Percentiles rank a stretch among this genome's conserved stretches.
Evolutionary conservation across 2,797 vertebrate genomes (phyloP).

Genomic region (Acanthurus tractus): DNA sequence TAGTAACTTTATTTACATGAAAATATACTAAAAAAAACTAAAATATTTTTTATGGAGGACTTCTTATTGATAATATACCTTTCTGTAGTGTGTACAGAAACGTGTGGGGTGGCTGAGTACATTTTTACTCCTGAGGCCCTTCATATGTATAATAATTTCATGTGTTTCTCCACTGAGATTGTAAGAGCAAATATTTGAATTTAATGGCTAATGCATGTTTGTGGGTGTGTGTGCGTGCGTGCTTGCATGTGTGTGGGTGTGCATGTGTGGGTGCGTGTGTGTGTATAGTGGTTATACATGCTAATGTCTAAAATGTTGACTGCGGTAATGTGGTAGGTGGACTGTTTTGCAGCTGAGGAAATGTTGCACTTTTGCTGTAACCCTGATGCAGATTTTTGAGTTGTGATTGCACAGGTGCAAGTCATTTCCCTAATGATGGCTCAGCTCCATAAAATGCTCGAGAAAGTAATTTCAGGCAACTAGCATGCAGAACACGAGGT

Average conservation of each 20-base stretch:
- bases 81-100: slow-evolving; percentile 7
- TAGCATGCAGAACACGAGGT: neutral
- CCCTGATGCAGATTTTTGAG: slow-evolving; percentile 25
- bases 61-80: slow-evolving; percentile 23
- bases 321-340: neutral
- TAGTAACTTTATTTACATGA: neutral
- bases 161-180: slow-evolving; percentile 23
- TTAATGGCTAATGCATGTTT: neutral
- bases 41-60: neutral
- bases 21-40: neutral
- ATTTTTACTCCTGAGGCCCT: slow-evolving; percentile 13
- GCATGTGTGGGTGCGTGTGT: too few relatives aligned
- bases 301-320: neutral
- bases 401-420: slow-evolving; percentile 2
- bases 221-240: too few relatives aligned
- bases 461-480: slow-evolving; percentile 12
- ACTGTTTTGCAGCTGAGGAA: slow-evolving; percentile 1
- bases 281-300: neutral
- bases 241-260: too few relatives aligned
- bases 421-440: slow-evolving; percentile 30
- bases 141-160: slow-evolving; percentile 15
- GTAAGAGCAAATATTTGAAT: slow-evolving; percentile 20
- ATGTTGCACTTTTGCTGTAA: slow-evolving; percentile 1
- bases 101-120: neutral
- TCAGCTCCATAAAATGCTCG: slow-evolving; percentile 28